phyloP scores from a whole-genome alignment of 2,888 invertebrate species.

The Hydrotaea cyrtoneurina region DNA sequence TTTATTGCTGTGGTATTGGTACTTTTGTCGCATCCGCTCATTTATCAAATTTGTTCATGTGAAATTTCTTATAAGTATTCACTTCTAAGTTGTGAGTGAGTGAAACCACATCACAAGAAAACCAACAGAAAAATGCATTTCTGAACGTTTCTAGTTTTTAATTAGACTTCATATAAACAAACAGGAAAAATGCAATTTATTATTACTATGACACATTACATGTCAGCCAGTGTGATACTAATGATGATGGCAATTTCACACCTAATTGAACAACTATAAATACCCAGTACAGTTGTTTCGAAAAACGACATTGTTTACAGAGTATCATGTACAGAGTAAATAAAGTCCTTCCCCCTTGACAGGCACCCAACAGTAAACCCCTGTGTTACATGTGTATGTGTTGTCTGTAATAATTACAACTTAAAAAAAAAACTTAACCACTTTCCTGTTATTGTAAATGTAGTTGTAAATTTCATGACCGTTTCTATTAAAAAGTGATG shows the following conservation, averaged over 20 bases:
- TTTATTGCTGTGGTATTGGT: no score
- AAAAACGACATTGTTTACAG: not conserved
- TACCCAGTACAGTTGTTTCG: not conserved
- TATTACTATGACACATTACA: not conserved
- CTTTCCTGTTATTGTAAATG: not conserved
- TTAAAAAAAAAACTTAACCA: not conserved
- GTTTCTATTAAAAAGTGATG: not conserved
- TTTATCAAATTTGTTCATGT: no score
- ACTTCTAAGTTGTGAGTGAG: not conserved
- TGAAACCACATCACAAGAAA: not conserved
- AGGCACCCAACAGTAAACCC: not conserved
- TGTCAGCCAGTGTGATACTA: not conserved
- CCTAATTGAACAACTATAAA: constrained; percentile 27
- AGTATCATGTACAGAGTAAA: not conserved
- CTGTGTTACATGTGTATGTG: not conserved
- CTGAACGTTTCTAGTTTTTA: not conserved
- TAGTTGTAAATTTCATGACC: not conserved
- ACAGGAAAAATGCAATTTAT: not conserved
- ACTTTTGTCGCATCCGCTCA: no score
- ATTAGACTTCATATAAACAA: not conserved
- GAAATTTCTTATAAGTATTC: no score
- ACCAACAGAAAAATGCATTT: not conserved
- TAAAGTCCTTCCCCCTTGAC: not conserved
- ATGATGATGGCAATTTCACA: constrained; percentile 25
- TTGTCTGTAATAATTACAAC: not conserved